Conservation (phyloP, 1,140 invertebrate genomes). For the Drosophila fuyamai region DNA sequence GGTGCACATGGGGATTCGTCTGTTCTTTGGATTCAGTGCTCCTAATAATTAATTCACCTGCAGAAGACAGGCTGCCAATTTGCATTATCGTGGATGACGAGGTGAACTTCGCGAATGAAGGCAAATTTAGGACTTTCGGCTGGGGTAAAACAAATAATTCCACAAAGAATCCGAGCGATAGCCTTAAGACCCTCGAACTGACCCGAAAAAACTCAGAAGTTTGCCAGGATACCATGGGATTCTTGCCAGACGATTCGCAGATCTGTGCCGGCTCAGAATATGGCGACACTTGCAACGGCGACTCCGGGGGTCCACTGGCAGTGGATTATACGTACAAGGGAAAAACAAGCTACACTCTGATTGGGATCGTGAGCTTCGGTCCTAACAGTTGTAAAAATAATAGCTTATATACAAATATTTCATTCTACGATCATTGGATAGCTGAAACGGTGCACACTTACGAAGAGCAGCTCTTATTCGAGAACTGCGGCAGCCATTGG, state of each 20-base stretch:
- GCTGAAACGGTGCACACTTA: background rate
- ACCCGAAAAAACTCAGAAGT: background rate
- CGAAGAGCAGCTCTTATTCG: background rate
- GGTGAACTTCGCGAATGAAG: background rate
- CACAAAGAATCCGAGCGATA: background rate
- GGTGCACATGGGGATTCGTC: background rate
- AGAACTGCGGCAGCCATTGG: background rate
- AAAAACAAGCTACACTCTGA: background rate
- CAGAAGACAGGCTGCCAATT: background rate
- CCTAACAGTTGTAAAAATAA: background rate
- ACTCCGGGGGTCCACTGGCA: background rate
- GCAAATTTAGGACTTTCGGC: background rate
- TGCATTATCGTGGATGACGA: background rate
- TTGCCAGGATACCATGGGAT: rapidly evolving
- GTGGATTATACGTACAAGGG: background rate
- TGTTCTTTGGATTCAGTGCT: background rate
- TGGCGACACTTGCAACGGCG: background rate
- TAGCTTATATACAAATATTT: background rate
- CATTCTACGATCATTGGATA: background rate
- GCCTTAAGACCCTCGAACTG: background rate
- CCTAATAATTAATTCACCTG: background rate
- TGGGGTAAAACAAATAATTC: background rate
- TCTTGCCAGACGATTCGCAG: rapidly evolving
- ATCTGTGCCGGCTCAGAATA: background rate
- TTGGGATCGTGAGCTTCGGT: background rate